Evolutionary conservation across 2,888 invertebrate genomes (phyloP).

Genomic region (Pomacea canaliculata): DNA sequence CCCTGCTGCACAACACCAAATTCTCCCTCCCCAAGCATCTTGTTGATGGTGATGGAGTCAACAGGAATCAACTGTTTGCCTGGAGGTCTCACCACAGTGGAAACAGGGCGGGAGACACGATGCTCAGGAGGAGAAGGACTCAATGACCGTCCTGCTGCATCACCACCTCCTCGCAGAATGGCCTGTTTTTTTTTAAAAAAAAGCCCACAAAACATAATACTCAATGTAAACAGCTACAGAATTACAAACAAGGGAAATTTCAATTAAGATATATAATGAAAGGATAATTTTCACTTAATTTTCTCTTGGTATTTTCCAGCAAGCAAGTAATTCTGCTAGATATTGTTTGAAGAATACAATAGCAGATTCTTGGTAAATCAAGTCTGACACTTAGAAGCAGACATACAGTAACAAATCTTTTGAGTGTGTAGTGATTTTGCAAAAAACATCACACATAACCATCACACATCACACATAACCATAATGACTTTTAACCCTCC

Average conservation of each 20-base stretch:
- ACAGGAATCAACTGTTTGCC: slow-evolving; percentile 82
- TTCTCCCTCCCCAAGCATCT: slow-evolving; percentile 95
- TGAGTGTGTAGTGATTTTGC: too few relatives aligned
- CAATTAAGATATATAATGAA: neutral
- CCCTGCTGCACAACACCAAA: slow-evolving; percentile 99
- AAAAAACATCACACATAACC: too few relatives aligned
- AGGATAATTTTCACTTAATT: too few relatives aligned
- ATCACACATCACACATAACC: too few relatives aligned
- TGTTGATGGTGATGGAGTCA: slow-evolving; percentile 91
- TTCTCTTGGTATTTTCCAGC: too few relatives aligned
- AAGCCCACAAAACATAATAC: neutral
- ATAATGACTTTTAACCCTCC: too few relatives aligned
- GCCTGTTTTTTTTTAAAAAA: slow-evolving; percentile 41
- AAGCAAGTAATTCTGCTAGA: too few relatives aligned
- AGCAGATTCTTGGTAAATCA: too few relatives aligned
- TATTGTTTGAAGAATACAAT: too few relatives aligned
- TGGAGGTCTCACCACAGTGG: slow-evolving; percentile 51
- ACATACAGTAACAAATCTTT: too few relatives aligned
- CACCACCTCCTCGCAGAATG: slow-evolving; percentile 40
- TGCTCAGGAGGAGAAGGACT: slow-evolving; percentile 57
- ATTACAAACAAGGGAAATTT: neutral
- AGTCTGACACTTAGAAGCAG: too few relatives aligned
- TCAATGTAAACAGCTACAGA: neutral
- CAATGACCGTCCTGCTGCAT: slow-evolving; percentile 41
- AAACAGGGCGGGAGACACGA: slow-evolving; percentile 49